A percentile compares a stretch with the other conserved stretches of the same genome.
Conservation (phyloP, 2,888 invertebrate species). For the Erebia epiphron region DNA sequence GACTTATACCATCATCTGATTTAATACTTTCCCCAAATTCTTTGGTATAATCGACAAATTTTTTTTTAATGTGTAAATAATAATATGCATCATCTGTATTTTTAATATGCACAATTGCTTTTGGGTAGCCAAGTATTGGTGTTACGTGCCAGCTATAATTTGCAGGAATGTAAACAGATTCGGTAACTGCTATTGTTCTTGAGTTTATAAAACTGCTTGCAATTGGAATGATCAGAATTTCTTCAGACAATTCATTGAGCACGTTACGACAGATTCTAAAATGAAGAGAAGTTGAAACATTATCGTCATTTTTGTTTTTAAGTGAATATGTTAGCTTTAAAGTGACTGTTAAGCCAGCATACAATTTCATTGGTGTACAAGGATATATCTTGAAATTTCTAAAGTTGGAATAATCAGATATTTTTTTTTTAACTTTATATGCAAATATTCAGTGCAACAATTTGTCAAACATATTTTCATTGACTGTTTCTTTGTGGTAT, state of each 20-base stretch:
- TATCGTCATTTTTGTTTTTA: slow-evolving; percentile 46
- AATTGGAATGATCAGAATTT: slow-evolving; percentile 61
- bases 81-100: slow-evolving; percentile 52
- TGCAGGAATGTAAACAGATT: slow-evolving; percentile 56
- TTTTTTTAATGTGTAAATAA: slow-evolving; percentile 57
- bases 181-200: slow-evolving; percentile 49
- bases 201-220: slow-evolving; percentile 45
- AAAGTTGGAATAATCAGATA: slow-evolving; percentile 55
- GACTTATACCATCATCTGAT: slow-evolving; percentile 48
- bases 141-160: slow-evolving; percentile 65
- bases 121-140: slow-evolving; percentile 51
- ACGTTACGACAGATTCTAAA: slow-evolving; percentile 59
- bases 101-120: slow-evolving; percentile 49
- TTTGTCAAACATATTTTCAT: slow-evolving; percentile 60
- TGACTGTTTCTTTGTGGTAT: slow-evolving; percentile 50
- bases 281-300: slow-evolving; percentile 47
- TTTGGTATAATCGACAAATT: slow-evolving; percentile 45
- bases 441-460: slow-evolving; percentile 51
- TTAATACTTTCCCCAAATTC: slow-evolving; percentile 40
- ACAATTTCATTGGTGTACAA: slow-evolving; percentile 53
- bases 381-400: slow-evolving; percentile 53
- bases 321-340: slow-evolving; percentile 58
- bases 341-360: slow-evolving; percentile 57
- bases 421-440: slow-evolving; percentile 54
- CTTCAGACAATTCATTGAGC: slow-evolving; percentile 42